These are phyloP conservation scores for Gasterosteus nipponicus DNA, from an alignment of 2,113 vertebrate species.

Conservation along the genomic window DNA sequence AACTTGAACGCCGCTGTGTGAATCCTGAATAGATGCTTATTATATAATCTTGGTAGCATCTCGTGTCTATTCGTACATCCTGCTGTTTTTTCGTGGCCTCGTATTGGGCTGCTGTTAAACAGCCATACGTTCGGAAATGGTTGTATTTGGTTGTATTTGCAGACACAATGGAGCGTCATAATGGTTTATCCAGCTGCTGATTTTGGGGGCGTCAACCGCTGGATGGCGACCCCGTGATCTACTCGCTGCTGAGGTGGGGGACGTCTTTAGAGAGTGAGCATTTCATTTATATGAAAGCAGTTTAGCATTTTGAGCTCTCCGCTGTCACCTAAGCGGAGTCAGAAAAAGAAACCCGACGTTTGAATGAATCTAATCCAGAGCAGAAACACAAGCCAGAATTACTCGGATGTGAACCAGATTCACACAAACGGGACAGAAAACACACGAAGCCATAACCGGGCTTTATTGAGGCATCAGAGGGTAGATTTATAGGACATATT, in stretches of 20 bases:
- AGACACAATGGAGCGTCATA: conserved; percentile 29
- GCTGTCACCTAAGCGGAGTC: conserved; percentile 43
- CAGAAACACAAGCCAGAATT: not conserved
- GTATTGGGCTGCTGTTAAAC: not conserved
- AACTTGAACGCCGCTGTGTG: not conserved
- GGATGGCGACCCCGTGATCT: conserved; percentile 62
- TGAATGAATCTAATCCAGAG: not conserved
- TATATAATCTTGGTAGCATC: not conserved
- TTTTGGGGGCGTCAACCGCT: conserved; percentile 38
- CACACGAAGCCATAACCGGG: not conserved
- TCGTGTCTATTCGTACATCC: not conserved
- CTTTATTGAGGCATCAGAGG: conserved; percentile 24
- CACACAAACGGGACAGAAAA: not conserved
- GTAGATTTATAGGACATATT: not conserved
- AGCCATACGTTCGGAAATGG: not conserved
- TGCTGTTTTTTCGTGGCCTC: not conserved
- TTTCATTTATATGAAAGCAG: conserved; percentile 47
- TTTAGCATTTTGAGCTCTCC: conserved; percentile 17
- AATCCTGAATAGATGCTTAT: not conserved
- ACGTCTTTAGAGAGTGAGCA: conserved; percentile 26
- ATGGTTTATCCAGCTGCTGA: conserved; percentile 44
- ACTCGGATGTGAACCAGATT: not conserved
- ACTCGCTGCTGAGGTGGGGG: conserved; percentile 11
- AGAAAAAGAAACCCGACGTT: conserved; percentile 14
- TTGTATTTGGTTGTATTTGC: not conserved